Evolutionary conservation across 2,113 vertebrate species (phyloP), one percentile per base, ranked within the genome.

Genomic region (Caracal caracal): DNA sequence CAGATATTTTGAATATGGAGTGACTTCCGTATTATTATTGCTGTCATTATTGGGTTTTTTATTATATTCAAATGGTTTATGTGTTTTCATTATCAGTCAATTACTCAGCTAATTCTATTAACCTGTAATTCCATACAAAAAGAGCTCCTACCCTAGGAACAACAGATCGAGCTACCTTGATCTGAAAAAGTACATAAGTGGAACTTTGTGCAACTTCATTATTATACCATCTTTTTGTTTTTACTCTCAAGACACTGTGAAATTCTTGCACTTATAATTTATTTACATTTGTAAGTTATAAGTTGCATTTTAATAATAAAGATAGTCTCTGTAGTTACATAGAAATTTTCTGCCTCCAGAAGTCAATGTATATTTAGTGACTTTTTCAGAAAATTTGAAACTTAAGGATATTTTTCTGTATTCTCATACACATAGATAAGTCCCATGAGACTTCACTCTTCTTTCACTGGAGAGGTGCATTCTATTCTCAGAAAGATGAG

Each of bases 211-310:
- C n/a, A 95, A 94, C 56, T 83, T 93, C 37, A 70, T 68, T 96
- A 97, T 96, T 84, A 93, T 81, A 49, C 56, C 8, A 81, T 19
- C 66, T 79, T 93, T 83, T 95, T 80, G 20, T 12, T 71, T 93
- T 94, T 56, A 63, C 17, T 96, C 51, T 33, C 30, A 96, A 91
- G 16, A 71, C 68, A 96, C 92, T 97, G 92, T 95, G 90, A 97
- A 96, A 95, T 96, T 95, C 3, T 92, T 92, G 8, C 40, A 95
- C 49, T 92, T 88, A 53, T 33, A 82, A 47, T 56, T 90, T 91
- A 92, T 95, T 97, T 95, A 78, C 10, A 37, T 30, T 24, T 90
- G 75, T 96, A 95, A 91, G 70, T 97, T 92, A 96, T 96, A 87
- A 95, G 65, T 78, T 86, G 26, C 37, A 90, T 96, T 90, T 96